Evolutionary conservation across 92 coral and sea anemone genomes (phyloP), one percentile per base, ranked within the genome.

Genomic region (Blastomussa wellsi): DNA sequence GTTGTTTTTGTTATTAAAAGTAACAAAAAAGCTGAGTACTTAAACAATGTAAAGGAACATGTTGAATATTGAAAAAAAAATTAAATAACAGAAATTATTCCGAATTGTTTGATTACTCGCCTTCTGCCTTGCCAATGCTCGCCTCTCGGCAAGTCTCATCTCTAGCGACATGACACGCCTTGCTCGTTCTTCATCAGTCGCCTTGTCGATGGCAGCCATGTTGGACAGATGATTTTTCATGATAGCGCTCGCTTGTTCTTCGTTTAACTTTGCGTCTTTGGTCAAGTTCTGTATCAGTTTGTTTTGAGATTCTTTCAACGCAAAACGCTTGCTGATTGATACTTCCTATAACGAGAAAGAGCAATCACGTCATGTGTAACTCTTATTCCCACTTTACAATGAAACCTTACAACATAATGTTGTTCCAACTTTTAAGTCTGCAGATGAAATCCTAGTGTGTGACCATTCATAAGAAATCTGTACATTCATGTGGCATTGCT

Each of bases 151-250:
- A 31, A 95, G 91, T 70, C 98, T 95, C 95, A 93, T 97, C 71
- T 95, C 99, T 51, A 97, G 89, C 29, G 98, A 97, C 91, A 97
- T 93, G 9, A 90, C 90, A 55, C 96, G 95, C 69, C 94, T 91
- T 8, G 97, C 79, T 72, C 90, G 95, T 88, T 97, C 98, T 36
- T 95, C 99, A 39, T 93, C 99, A 60, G 92, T 91, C 52, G 91
- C 90, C 82, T 93, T 95, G 83, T 97, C 98, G 31, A 95, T 93
- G 24, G 93, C 92, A 10, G 98, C 95, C 90, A 95, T 89, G 82
- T 93, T 93, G 44, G 88, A 82, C 47, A 97, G 57, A 87, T 97
- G 98, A 26, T 95, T 95, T 35, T 89, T 82, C 64, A 95, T 73
- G 24, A 97, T 72, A 19, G 88, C 84, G 74, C 69, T 84, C 31